Evolutionary conservation across 2,113 vertebrate genomes (phyloP), one percentile per base, ranked within the genome.

Genomic region (Lethenteron camtschaticum): DNA sequence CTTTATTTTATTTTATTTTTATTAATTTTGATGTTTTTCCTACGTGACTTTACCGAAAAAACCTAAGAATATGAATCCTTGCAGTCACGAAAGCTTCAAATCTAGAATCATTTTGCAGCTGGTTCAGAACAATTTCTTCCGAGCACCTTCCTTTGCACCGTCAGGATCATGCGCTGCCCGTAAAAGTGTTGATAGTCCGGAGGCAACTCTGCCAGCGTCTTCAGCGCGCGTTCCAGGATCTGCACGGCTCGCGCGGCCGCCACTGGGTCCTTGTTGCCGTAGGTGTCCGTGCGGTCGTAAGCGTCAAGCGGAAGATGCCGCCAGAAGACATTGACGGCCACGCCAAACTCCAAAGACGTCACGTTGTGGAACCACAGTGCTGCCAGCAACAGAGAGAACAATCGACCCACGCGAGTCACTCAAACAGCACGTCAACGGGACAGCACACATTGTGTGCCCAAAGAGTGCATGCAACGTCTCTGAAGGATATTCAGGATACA

Each of bases 291-390:
- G 73, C 80, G 88, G 78, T 96, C 87, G 9, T 95, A 96, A 76
- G 77, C 85, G 69, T 85, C 81, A 2, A 81, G 74, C 3, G 86
- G 82, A 68, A 96, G 83, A 57, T 97, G 87, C 71, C 83, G 88
- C 94, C 90, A 96, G 76, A 96, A 96, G 70, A 97, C 79, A 68
- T 96, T 99, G 20, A 96, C 78, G 9, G 87, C 90, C 16, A 96
- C 85, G 70, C 89, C 89, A 74, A 95, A 97, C 73, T 89, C 83
- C 77, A 90, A 83, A 70, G 87, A 87, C 71, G 86, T 77, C 7
- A 90, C 86, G 77, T 95, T 96, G 73, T 96, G 94, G 78, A 99
- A 95, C 94, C 92, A 99, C 77, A 99, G 77, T 68, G 92, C 92
- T 96, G 79, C 13, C 20, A 58, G 71, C 57, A 71, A 74, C 57